Percentiles rank a stretch among this genome's conserved stretches.
Evolutionary conservation across 1,140 invertebrate genomes (phyloP).

Genomic region (Helicorthomorpha holstii): DNA sequence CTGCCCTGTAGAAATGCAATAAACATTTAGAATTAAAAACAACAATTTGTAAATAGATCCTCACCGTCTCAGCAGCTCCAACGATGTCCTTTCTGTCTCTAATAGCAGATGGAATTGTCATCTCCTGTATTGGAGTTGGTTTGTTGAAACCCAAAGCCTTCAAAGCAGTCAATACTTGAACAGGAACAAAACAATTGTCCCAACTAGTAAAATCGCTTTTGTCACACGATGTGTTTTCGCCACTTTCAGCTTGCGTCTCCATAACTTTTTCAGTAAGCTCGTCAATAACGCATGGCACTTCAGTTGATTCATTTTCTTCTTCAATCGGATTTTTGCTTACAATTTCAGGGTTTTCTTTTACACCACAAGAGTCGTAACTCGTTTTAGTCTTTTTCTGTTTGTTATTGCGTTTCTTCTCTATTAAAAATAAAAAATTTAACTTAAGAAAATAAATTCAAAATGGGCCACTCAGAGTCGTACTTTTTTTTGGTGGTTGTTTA

Average conservation of each 20-base stretch:
- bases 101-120: slow-evolving; percentile 67
- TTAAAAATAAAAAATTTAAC: not conserved
- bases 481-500: too few species aligned
- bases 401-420: not conserved
- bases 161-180: slow-evolving; percentile 51
- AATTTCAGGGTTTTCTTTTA: too few species aligned
- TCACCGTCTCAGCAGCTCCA: slow-evolving; percentile 79
- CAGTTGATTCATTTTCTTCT: not conserved
- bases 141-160: slow-evolving; percentile 51
- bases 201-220: slow-evolving; percentile 43
- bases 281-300: not conserved
- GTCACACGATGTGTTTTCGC: slow-evolving; percentile 1
- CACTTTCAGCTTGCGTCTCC: not conserved
- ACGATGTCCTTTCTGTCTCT: slow-evolving; percentile 70
- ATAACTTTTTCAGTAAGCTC: not conserved
- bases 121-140: slow-evolving; percentile 65
- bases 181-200: slow-evolving; percentile 48
- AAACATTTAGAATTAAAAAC: not conserved
- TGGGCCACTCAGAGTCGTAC: too few species aligned
- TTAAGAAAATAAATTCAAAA: too few species aligned
- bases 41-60: slow-evolving; percentile 3
- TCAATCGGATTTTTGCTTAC: too few species aligned
- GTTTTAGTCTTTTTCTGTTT: not conserved
- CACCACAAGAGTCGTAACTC: not conserved
- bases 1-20: slow-evolving; percentile 42